Percentiles rank a stretch among this genome's conserved stretches.
These are phyloP conservation scores for Spilosoma lubricipeda DNA, from an alignment of 2,888 invertebrate genomes.

Conservation along the genomic window DNA sequence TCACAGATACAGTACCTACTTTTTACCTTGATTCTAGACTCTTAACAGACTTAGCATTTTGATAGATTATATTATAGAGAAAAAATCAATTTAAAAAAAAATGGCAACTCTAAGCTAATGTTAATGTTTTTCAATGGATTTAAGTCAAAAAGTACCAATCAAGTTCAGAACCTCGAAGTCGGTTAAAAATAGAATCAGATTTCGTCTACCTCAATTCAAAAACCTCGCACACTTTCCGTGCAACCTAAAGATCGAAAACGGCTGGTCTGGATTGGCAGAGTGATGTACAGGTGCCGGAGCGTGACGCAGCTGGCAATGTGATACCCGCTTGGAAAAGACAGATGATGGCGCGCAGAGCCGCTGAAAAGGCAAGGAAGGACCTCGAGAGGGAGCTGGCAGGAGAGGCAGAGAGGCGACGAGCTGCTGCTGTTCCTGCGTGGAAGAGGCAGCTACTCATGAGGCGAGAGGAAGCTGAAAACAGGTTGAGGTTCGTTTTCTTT, in stretches of 20 bases:
- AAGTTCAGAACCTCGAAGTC: too few relatives aligned
- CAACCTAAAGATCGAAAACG: constrained; percentile 54
- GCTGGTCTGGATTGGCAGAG: constrained; percentile 80
- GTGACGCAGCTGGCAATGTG: constrained; percentile 94
- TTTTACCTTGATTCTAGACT: background rate
- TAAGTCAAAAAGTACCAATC: too few relatives aligned
- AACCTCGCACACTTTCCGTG: constrained; percentile 37
- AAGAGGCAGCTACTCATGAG: constrained; percentile 95
- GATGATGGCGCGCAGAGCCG: constrained; percentile 97
- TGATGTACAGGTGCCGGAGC: constrained; percentile 92
- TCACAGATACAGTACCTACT: background rate
- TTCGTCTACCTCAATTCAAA: constrained; percentile 28
- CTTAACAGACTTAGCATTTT: background rate
- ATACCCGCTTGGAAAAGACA: constrained; percentile 98
- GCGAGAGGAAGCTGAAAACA: constrained; percentile 91
- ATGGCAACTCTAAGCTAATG: constrained; percentile 12
- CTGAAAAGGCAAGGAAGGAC: constrained; percentile 96
- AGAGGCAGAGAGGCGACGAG: constrained; percentile 93
- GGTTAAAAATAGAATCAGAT: constrained; percentile 7
- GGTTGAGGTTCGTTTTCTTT: constrained; percentile 88
- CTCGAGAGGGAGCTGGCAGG: constrained; percentile 94
- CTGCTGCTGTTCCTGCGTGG: constrained; percentile 97
- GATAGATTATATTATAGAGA: background rate
- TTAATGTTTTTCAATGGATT: background rate
- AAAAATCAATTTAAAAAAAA: background rate